phyloP scores from a whole-genome alignment of 92 coral and sea anemone species.

The Diadumene lineata region DNA sequence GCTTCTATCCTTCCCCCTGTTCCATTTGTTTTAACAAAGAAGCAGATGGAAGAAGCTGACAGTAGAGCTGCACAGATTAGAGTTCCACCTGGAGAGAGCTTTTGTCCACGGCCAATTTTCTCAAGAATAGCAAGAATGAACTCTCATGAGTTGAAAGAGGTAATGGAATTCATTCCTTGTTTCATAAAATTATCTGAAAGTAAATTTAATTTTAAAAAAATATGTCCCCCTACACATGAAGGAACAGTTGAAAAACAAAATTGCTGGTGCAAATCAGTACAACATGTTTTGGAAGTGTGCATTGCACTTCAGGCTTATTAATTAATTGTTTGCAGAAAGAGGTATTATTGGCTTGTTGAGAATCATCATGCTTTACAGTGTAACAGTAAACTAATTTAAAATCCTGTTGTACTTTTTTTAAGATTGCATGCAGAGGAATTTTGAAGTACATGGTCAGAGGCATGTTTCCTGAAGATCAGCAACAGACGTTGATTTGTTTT shows the following conservation, averaged over 20 bases:
- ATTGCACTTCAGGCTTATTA: neutral
- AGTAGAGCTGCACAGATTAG: constrained; percentile 22
- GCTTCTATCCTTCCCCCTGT: constrained; percentile 15
- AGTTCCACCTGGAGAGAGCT: constrained; percentile 34
- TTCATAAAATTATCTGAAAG: neutral
- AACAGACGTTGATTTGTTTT: constrained; percentile 22
- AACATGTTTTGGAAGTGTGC: neutral
- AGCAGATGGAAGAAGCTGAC: constrained; percentile 46
- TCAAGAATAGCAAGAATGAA: constrained; percentile 25
- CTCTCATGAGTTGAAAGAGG: constrained; percentile 47
- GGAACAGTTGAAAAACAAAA: neutral
- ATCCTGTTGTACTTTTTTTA: neutral
- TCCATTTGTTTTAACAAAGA: constrained; percentile 37
- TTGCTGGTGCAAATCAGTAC: neutral
- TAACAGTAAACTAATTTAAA: neutral
- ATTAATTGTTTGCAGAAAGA: constrained; percentile 2
- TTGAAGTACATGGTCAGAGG: constrained; percentile 29
- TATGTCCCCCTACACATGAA: neutral
- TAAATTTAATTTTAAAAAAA: neutral
- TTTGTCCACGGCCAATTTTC: constrained; percentile 40
- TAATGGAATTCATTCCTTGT: neutral
- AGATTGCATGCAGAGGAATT: constrained; percentile 5
- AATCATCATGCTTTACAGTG: too few relatives aligned
- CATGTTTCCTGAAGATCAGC: constrained; percentile 19
- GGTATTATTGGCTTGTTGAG: too few relatives aligned